Evolutionary conservation across 1,140 invertebrate genomes (phyloP), one percentile per base, ranked within the genome.

Genomic region (Drosophila watanabei): DNA sequence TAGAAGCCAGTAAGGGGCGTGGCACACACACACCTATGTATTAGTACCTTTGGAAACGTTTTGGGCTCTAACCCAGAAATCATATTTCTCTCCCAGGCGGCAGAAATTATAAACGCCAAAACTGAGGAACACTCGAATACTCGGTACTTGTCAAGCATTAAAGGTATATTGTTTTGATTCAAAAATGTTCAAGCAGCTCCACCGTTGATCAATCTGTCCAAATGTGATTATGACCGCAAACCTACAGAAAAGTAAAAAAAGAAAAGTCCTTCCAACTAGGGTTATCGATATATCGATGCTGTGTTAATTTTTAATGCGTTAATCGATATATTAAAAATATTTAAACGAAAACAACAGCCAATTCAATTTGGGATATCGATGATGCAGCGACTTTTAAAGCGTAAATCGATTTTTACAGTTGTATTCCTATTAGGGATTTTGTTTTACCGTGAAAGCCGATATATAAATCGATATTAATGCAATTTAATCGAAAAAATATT

Each of bases 31-130:
- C 9, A 10, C 20, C 13, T 20, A 14, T 5, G 3, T 5, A 20
- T 51, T 30, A 28, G 13, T 51, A 35, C 20, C 39, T 5, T 32
- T 45, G n/a, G 18, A 16, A 45, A 32, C 37, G 33, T 62, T 33
- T 43, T 45, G 39, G 58, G 39, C 68, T 68, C 63, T 56, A 71
- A 54, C 63, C 63, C 63, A 71, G 63, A 71, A 68, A 56, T 71
- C 60, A 70, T 37, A 70, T 52, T 41, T 70, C 48, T 65, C 66
- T 37, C 37, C 48, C 45, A 63, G 49, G 61, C 48, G 30, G n/a
- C 51, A 9, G 51, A 11, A 30, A 33, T 37, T 30, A 35, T 35
- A 18, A 56, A 56, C 56, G 61, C 49, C 39, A 60, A 60, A 39
- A 24, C 33, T 5, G 20, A n/a, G 54, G 35, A 39, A 37, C 20